phyloP scores from a whole-genome alignment of 2,888 invertebrate genomes.

The Ennomos erosarius region DNA sequence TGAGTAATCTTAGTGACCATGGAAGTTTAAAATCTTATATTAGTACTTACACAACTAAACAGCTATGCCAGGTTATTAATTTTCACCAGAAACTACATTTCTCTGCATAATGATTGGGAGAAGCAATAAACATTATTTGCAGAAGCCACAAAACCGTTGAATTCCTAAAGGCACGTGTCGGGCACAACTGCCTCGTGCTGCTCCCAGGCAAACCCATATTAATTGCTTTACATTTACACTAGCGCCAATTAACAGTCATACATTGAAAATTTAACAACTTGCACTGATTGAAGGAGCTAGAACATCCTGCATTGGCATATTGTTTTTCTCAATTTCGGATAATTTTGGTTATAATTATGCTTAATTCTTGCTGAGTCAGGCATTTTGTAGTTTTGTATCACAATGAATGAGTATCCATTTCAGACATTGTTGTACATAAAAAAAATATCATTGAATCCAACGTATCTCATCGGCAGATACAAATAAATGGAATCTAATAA shows the following conservation, averaged over 20 bases:
- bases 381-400: not conserved
- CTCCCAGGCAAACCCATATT: constrained; percentile 36
- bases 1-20: no score
- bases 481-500: constrained; percentile 43
- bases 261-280: constrained; percentile 26
- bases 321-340: not conserved
- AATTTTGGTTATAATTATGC: no score
- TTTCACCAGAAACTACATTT: constrained; percentile 45
- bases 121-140: constrained; percentile 70
- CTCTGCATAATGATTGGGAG: constrained; percentile 50
- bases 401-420: not conserved
- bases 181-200: constrained; percentile 49
- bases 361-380: not conserved
- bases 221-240: constrained; percentile 35
- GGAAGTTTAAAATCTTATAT: no score
- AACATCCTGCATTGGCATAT: not conserved
- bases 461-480: constrained; percentile 26
- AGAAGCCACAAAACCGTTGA: constrained; percentile 68
- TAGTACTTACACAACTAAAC: constrained; percentile 19
- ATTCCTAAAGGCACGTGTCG: constrained; percentile 48
- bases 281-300: not conserved
- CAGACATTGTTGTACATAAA: constrained; percentile 1
- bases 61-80: constrained; percentile 41
- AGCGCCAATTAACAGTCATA: constrained; percentile 39
- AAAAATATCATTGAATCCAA: constrained; percentile 13